A percentile compares a stretch with the other conserved stretches of the same genome.
These are phyloP conservation scores for Leucania comma DNA, from an alignment of 2,888 invertebrate species.

Conservation along the genomic window DNA sequence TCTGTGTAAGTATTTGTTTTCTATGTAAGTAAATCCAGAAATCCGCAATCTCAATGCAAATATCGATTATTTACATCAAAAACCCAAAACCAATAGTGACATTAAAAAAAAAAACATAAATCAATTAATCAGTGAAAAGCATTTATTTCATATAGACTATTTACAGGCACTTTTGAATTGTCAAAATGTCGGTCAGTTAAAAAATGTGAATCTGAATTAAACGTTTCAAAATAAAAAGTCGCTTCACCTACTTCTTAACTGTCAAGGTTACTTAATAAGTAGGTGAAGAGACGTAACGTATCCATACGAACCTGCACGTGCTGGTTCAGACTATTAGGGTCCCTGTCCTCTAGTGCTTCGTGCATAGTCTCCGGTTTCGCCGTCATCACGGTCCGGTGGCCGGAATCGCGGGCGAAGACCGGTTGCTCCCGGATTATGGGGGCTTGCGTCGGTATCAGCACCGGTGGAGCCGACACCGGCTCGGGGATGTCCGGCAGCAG, in stretches of 20 bases:
- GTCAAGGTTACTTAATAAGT: conserved; percentile 8
- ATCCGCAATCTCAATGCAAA: conserved; percentile 9
- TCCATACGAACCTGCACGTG: conserved; percentile 92
- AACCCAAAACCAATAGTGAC: not conserved
- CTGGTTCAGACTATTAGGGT: conserved; percentile 93
- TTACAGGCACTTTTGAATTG: too few relatives aligned
- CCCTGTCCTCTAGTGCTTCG: conserved; percentile 92
- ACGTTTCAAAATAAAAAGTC: too few relatives aligned
- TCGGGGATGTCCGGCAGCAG: conserved; percentile 77
- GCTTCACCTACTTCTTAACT: conserved; percentile 7
- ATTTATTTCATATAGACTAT: too few relatives aligned
- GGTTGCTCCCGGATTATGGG: conserved; percentile 37
- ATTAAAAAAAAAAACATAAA: too few relatives aligned
- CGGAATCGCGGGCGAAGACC: conserved; percentile 12
- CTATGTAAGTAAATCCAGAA: too few relatives aligned
- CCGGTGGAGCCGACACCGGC: conserved; percentile 71
- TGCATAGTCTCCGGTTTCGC: conserved; percentile 83
- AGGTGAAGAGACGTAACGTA: too few relatives aligned
- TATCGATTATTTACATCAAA: conserved; percentile 23
- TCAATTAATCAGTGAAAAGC: too few relatives aligned
- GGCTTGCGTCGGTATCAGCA: conserved; percentile 59
- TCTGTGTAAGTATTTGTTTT: not conserved
- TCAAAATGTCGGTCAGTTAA: too few relatives aligned
- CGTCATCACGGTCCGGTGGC: conserved; percentile 66
- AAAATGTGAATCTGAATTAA: too few relatives aligned